Percentiles rank a stretch among this genome's conserved stretches.
These are phyloP conservation scores for Orbicella faveolata DNA, from an alignment of 64 coral and sea anemone species.

Conservation along the genomic window DNA sequence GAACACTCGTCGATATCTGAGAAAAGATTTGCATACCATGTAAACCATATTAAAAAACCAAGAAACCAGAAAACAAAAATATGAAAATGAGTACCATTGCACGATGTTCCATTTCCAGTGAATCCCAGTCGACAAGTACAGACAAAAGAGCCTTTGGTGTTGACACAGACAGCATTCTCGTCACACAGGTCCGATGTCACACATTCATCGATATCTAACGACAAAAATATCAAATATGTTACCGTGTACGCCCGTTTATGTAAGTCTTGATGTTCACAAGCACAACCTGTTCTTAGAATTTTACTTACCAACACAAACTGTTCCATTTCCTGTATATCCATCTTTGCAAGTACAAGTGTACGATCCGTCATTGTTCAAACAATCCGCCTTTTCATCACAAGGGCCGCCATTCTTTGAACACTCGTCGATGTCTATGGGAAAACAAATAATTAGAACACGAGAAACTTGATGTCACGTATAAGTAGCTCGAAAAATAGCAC, in stretches of 20 bases:
- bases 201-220: conserved; percentile 39
- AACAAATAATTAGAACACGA: background rate
- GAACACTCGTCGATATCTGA: conserved; percentile 62
- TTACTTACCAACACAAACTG: conserved; percentile 42
- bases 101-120: conserved; percentile 27
- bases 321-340: conserved; percentile 62
- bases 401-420: conserved; percentile 3
- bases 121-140: conserved; percentile 31
- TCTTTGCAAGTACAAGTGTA: conserved; percentile 51
- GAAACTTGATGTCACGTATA: too few species aligned
- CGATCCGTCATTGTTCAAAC: conserved; percentile 46
- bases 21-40: background rate
- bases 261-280: too few species aligned
- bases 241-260: too few species aligned
- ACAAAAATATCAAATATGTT: too few species aligned
- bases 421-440: conserved; percentile 40
- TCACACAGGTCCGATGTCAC: background rate
- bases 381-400: conserved; percentile 37
- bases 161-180: conserved; percentile 14
- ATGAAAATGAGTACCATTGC: background rate
- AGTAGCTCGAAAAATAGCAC: background rate
- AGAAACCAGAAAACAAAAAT: background rate
- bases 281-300: background rate
- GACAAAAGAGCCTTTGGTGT: conserved; percentile 10
- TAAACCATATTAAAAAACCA: too few species aligned